Conservation (phyloP, 2,888 invertebrate genomes). For the Piscicola geometra region DNA sequence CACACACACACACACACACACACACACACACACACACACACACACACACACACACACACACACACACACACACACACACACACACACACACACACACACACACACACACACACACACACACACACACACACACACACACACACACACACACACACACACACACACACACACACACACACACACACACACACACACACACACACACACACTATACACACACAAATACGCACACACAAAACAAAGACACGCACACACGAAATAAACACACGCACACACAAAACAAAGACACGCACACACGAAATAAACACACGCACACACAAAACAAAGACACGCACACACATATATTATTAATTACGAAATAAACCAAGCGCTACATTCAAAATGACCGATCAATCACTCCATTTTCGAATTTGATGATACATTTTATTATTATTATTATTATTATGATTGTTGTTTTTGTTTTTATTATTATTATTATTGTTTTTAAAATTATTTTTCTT, state of each 20-base stretch:
- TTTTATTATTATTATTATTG: no score
- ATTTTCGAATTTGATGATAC: no score
- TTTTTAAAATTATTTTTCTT: no score
- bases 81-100: neutral
- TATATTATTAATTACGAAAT: no score
- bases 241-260: neutral
- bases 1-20: slow-evolving; percentile 2
- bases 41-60: neutral
- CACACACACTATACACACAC: neutral
- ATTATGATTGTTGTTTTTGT: no score
- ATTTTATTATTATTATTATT: no score
- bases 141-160: neutral
- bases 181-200: neutral
- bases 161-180: neutral
- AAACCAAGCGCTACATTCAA: no score
- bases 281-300: neutral
- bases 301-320: neutral
- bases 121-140: neutral
- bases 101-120: neutral
- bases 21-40: slow-evolving; percentile 8
- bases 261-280: neutral
- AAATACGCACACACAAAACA: neutral
- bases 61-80: neutral
- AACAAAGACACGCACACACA: no score
- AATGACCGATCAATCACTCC: no score